These are phyloP conservation scores for Ursus arctos DNA, from an alignment of 2,113 vertebrate species.

Conservation along the genomic window DNA sequence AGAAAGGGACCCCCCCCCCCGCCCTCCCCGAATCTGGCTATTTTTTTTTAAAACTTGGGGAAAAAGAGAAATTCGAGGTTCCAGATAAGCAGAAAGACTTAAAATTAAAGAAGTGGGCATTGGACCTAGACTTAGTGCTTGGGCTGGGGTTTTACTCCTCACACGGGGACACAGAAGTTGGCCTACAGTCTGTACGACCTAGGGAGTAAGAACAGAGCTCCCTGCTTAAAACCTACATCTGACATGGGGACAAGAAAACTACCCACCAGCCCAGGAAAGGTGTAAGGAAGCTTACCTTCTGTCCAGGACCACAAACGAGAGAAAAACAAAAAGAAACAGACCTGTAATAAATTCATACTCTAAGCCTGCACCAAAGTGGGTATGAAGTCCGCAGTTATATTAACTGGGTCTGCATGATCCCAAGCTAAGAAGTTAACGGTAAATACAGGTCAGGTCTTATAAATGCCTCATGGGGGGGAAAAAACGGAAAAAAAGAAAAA, in stretches of 20 bases:
- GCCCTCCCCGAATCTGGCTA: neutral
- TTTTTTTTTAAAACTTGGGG: slow-evolving; percentile 50
- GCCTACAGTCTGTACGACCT: neutral
- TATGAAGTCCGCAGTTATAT: neutral
- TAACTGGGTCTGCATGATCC: neutral
- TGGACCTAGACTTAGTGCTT: neutral
- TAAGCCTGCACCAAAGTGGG: neutral
- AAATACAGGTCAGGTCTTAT: slow-evolving; percentile 23
- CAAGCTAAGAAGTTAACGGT: neutral
- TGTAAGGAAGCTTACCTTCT: slow-evolving; percentile 33
- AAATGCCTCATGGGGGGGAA: neutral
- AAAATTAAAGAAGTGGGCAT: neutral
- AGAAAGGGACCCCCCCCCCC: neutral
- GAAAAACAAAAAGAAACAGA: slow-evolving; percentile 47
- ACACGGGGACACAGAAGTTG: neutral
- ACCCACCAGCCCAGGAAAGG: neutral
- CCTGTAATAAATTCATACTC: slow-evolving; percentile 26
- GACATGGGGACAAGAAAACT: neutral
- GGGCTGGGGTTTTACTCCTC: neutral
- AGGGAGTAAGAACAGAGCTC: neutral
- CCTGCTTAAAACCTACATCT: neutral
- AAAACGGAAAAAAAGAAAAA: neutral
- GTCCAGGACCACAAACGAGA: neutral
- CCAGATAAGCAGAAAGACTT: neutral
- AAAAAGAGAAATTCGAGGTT: neutral